Evolutionary conservation across 2,113 vertebrate species (phyloP), one percentile per base, ranked within the genome.

Genomic region (Nyctibius bracteatus): DNA sequence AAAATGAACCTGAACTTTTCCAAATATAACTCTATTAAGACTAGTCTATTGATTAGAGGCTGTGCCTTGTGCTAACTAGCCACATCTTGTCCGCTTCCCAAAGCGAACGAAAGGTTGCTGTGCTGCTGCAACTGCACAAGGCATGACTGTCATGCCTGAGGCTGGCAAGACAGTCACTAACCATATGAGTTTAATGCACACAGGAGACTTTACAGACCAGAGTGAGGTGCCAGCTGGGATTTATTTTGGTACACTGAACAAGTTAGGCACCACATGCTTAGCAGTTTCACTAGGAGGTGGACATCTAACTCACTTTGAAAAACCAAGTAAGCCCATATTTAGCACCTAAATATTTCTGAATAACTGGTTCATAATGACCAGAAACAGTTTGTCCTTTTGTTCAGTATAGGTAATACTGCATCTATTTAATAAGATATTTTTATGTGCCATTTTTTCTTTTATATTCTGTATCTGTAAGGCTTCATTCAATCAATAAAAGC

Each of bases 61-160:
- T 58, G 12, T 63, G 27, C 33, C 83, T 72, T 55, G 39, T 61
- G 51, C 33, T 65, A 55, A 5, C 14, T 41, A 20, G 14, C 27
- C 25, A 9, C 35, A 54, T 12, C 30, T 41, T 73, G 8, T 24
- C 30, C 43, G 61, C 61, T 43, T 74, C 68, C 35, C 51, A 61
- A n/a, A 61, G 89, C 0, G 5, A 33, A 35, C 0, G 3, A 61
- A 54, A 81, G 28, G 18, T 23, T 66, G 25, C 20, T 4, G 0
- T 18, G 12, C 7, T 51, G 62, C 59, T 63, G 30, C 23, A 37
- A 31, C 47, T 15, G 8, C 33, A 9, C 14, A 7, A 43, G 35
- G 8, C 43, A 13, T 5, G 30, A 12, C 15, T 46, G 30, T 55
- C 41, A 28, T 3, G 2, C 12, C 30, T 43, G 10, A 8, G 24